Percentiles rank a stretch among this genome's conserved stretches.
phyloP scores from a whole-genome alignment of 1,140 invertebrate species.

The Drosophila athabasca region DNA sequence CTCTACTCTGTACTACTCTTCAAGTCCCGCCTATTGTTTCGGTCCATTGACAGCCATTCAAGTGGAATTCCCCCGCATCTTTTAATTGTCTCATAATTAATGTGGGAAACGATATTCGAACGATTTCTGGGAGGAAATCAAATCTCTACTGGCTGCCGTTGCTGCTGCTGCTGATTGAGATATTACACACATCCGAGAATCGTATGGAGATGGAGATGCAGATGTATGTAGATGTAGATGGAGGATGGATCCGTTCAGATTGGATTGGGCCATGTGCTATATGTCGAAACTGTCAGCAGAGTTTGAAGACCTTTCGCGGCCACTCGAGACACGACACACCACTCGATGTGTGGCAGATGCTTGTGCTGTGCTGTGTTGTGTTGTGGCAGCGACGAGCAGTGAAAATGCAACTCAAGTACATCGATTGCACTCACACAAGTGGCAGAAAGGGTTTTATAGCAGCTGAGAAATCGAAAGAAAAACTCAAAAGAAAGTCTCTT shows the following conservation, averaged over 20 bases:
- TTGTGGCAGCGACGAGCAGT: constrained; percentile 39
- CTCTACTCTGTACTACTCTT: constrained; percentile 9
- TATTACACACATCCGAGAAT: constrained; percentile 44
- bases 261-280: constrained; percentile 26
- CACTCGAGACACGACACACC: constrained; percentile 18
- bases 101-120: constrained; percentile 60
- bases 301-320: constrained; percentile 38
- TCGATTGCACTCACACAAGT: constrained; percentile 23
- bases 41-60: constrained; percentile 71
- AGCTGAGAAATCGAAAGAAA: background rate
- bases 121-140: constrained; percentile 43
- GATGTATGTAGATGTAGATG: background rate
- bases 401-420: constrained; percentile 45
- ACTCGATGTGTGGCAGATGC: background rate
- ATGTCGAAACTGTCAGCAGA: constrained; percentile 61
- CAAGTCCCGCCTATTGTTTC: constrained; percentile 61
- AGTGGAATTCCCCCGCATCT: constrained; percentile 69
- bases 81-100: constrained; percentile 81
- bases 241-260: constrained; percentile 2
- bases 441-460: background rate
- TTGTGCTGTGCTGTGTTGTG: background rate
- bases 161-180: constrained; percentile 60
- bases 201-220: background rate
- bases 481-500: background rate
- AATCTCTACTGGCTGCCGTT: constrained; percentile 20